These are phyloP conservation scores for Pseudanteris insignis DNA, from an alignment of 2,888 invertebrate species.

Conservation along the genomic window DNA sequence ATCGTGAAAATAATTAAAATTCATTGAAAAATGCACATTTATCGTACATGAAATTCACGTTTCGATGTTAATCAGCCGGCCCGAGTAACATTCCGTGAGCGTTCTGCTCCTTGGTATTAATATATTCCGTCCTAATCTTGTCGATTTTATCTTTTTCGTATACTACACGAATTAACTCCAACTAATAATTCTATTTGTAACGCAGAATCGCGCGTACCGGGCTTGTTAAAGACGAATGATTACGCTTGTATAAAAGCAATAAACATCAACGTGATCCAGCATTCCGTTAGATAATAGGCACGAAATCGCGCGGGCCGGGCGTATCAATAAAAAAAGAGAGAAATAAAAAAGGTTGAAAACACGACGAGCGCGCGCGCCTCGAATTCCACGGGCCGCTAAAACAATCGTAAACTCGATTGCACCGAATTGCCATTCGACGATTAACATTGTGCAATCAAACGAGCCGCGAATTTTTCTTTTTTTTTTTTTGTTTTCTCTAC, in stretches of 20 bases:
- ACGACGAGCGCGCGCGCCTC: slow-evolving; percentile 22
- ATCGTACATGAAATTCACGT: slow-evolving; percentile 34
- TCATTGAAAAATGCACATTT: slow-evolving; percentile 20
- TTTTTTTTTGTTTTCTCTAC: too few species aligned
- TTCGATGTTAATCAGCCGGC: slow-evolving; percentile 35
- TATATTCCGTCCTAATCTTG: slow-evolving; percentile 45
- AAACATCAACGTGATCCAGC: slow-evolving; percentile 39
- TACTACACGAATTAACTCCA: slow-evolving; percentile 46
- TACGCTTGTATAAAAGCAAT: slow-evolving; percentile 45
- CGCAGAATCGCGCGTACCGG: slow-evolving; percentile 27
- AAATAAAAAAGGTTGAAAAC: slow-evolving; percentile 43
- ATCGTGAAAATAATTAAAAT: too few species aligned
- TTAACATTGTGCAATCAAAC: slow-evolving; percentile 29
- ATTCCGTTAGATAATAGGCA: slow-evolving; percentile 38
- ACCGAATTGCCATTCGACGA: slow-evolving; percentile 24
- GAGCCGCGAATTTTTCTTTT: too few species aligned
- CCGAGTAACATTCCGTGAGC: slow-evolving; percentile 32
- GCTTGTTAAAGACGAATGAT: slow-evolving; percentile 46
- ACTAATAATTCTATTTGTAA: slow-evolving; percentile 46
- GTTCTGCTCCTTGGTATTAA: slow-evolving; percentile 44
- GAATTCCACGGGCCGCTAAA: slow-evolving; percentile 36
- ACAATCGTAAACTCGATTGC: slow-evolving; percentile 41
- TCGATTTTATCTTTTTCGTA: slow-evolving; percentile 45
- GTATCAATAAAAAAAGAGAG: not conserved
- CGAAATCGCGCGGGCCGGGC: slow-evolving; percentile 31